Conservation (phyloP, 2,113 vertebrate genomes). For the cat (Felis catus) region DNA sequence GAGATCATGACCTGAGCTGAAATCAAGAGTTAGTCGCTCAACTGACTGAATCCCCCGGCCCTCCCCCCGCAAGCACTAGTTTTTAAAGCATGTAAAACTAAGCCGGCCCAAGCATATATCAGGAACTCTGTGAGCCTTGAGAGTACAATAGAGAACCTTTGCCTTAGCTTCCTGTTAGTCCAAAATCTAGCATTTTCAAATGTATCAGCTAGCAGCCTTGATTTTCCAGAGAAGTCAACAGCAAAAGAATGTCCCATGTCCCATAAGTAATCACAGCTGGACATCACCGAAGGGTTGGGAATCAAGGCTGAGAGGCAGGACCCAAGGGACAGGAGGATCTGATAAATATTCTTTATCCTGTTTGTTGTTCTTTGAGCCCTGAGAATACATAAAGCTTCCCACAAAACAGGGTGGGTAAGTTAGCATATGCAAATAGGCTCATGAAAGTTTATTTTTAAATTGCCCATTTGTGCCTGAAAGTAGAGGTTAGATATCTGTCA, state of each 20-base stretch:
- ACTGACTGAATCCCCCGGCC: too few relatives aligned
- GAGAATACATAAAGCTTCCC: neutral
- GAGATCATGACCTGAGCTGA: too few relatives aligned
- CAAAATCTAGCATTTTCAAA: neutral
- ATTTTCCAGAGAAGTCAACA: neutral
- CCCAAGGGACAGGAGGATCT: too few relatives aligned
- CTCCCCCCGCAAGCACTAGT: neutral
- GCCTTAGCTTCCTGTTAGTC: neutral
- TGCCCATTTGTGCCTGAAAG: slow-evolving; percentile 3
- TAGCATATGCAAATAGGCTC: neutral
- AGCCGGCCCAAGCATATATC: neutral
- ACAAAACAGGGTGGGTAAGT: neutral
- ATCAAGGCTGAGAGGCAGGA: neutral
- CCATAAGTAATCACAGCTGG: neutral
- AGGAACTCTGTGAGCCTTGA: neutral
- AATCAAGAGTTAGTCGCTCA: too few relatives aligned
- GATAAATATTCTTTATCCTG: neutral
- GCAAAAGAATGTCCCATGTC: neutral
- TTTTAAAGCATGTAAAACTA: neutral
- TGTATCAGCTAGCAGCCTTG: neutral
- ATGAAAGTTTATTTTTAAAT: neutral
- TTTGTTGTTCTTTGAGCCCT: neutral
- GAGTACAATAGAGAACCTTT: neutral
- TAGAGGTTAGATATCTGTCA: neutral
- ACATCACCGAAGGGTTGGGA: neutral